phyloP scores from a whole-genome alignment of 2,888 invertebrate species.

The Ectemnius continuus region DNA sequence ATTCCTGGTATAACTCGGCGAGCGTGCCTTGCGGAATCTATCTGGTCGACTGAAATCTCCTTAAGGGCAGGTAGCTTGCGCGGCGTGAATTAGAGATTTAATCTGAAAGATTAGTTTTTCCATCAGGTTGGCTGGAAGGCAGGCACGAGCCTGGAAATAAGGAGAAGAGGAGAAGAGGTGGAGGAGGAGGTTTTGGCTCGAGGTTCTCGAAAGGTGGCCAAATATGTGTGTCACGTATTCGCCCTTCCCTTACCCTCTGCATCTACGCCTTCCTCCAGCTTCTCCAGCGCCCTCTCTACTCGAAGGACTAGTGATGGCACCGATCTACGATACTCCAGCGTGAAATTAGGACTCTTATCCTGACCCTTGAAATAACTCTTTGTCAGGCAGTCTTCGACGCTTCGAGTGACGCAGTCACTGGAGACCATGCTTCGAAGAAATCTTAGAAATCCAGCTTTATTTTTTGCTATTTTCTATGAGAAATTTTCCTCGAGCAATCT shows the following conservation, averaged over 20 bases:
- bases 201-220: slow-evolving; percentile 60
- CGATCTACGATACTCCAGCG: slow-evolving; percentile 1
- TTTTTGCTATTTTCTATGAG: slow-evolving; percentile 17
- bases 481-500: slow-evolving; percentile 33
- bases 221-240: slow-evolving; percentile 70
- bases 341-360: too few species aligned
- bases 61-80: slow-evolving; percentile 20
- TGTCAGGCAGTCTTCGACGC: too few species aligned
- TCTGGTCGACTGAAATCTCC: slow-evolving; percentile 26
- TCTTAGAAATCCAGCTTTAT: too few species aligned
- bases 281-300: slow-evolving; percentile 28
- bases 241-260: slow-evolving; percentile 31
- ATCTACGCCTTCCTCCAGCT: slow-evolving; percentile 22
- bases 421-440: too few species aligned
- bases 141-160: slow-evolving; percentile 14
- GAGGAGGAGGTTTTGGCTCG: slow-evolving; percentile 53
- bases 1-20: slow-evolving; percentile 30
- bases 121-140: slow-evolving; percentile 26
- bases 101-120: slow-evolving; percentile 58
- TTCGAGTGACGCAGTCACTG: too few species aligned
- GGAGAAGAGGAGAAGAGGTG: slow-evolving; percentile 9
- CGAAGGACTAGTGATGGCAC: slow-evolving; percentile 22
- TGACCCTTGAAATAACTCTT: too few species aligned
- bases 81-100: slow-evolving; percentile 57
- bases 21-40: slow-evolving; percentile 20